Conservation (phyloP, 2,888 invertebrate species). For the Tetrapedia diversipes region DNA sequence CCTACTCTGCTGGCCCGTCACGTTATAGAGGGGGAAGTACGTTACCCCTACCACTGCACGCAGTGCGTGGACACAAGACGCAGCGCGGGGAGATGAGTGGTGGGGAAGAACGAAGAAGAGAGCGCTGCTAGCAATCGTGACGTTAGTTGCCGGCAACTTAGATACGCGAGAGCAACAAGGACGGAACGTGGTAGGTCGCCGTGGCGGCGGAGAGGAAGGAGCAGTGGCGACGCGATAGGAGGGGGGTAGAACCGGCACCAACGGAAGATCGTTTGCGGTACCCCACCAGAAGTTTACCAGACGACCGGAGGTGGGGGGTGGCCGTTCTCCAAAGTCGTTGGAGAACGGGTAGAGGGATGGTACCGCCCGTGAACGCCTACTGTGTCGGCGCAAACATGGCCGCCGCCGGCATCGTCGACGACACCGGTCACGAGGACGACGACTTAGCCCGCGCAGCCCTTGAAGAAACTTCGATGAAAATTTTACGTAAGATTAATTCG, state of each 20-base stretch:
- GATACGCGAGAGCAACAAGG: constrained; percentile 41
- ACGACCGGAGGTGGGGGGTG: constrained; percentile 69
- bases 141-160: neutral
- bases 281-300: constrained; percentile 68
- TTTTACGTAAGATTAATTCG: neutral
- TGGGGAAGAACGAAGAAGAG: constrained; percentile 2
- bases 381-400: constrained; percentile 82
- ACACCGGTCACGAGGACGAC: constrained; percentile 41
- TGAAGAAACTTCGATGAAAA: neutral
- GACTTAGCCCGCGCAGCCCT: neutral
- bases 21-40: neutral
- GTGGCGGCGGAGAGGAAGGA: constrained; percentile 36
- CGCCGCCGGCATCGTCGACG: constrained; percentile 69
- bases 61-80: constrained; percentile 28
- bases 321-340: constrained; percentile 77
- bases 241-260: constrained; percentile 62
- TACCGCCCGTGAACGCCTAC: constrained; percentile 80
- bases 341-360: constrained; percentile 72
- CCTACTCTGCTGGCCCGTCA: constrained; percentile 16
- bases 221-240: constrained; percentile 46
- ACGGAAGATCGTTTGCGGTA: constrained; percentile 59
- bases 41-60: constrained; percentile 16
- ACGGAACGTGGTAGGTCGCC: constrained; percentile 8
- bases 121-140: neutral
- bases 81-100: constrained; percentile 27